phyloP scores from a whole-genome alignment of 2,797 vertebrate species.

The Chloroceryle amazona region DNA sequence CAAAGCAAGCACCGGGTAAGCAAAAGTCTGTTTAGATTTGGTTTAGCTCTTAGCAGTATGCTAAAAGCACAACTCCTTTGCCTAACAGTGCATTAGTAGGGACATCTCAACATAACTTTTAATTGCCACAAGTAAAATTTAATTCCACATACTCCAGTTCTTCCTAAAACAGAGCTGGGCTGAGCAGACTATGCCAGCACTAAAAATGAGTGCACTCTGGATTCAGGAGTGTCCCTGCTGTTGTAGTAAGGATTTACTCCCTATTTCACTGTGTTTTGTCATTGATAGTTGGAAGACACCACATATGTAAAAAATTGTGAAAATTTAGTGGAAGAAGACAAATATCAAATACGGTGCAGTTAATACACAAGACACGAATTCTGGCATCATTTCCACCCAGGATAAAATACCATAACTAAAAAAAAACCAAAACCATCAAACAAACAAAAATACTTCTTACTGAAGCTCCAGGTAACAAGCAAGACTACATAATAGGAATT shows the following conservation, averaged over 20 bases:
- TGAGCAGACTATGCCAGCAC: not conserved
- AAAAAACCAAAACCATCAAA: too few relatives aligned
- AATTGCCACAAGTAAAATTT: not conserved
- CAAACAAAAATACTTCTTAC: too few relatives aligned
- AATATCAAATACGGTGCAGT: not conserved
- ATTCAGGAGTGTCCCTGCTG: rapidly evolving
- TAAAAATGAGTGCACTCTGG: not conserved
- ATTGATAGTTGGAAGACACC: not conserved
- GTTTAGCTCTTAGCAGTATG: not conserved
- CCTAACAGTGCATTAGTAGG: not conserved
- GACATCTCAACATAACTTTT: not conserved
- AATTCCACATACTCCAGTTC: not conserved
- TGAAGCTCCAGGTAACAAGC: not conserved
- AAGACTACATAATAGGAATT: not conserved
- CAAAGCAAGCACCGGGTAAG: not conserved
- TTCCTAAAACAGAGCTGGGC: not conserved
- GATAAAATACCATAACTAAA: not conserved
- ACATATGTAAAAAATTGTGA: rapidly evolving
- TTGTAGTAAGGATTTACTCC: not conserved
- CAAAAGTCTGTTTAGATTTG: not conserved
- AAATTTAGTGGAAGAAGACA: not conserved
- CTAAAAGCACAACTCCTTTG: not conserved
- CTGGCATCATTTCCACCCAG: not conserved
- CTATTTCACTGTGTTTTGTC: rapidly evolving
- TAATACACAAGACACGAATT: not conserved